A percentile compares a stretch with the other conserved stretches of the same genome.
These are phyloP conservation scores for Ceratoteleas bidentatus DNA, from an alignment of 1,140 invertebrate species.

Conservation along the genomic window DNA sequence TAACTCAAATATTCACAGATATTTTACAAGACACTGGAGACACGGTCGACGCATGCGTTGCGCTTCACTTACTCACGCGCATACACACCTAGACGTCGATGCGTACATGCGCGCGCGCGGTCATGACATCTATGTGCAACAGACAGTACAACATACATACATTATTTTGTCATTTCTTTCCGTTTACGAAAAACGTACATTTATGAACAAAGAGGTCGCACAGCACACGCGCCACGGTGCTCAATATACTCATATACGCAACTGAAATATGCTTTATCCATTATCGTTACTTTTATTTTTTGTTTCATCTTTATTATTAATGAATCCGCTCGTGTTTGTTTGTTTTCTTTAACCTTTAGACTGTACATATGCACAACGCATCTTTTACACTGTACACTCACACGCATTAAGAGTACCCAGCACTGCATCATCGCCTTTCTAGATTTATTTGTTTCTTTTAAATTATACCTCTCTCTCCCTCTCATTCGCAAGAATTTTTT, in stretches of 20 bases:
- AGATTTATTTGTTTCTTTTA: constrained; percentile 9
- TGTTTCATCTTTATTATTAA: constrained; percentile 63
- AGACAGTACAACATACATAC: constrained; percentile 48
- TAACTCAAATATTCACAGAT: constrained; percentile 82
- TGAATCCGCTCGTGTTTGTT: constrained; percentile 61
- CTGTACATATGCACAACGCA: constrained; percentile 82
- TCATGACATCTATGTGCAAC: constrained; percentile 51
- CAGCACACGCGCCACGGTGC: constrained; percentile 72
- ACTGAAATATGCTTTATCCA: constrained; percentile 76
- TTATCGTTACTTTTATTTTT: background rate
- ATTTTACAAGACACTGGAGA: constrained; percentile 81
- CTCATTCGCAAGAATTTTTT: constrained; percentile 8
- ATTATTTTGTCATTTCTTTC: constrained; percentile 35
- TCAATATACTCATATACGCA: constrained; percentile 74
- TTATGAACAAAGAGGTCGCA: constrained; percentile 44
- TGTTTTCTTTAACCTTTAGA: constrained; percentile 72
- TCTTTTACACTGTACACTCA: constrained; percentile 82
- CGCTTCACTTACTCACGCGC: constrained; percentile 24
- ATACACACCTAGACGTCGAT: constrained; percentile 38
- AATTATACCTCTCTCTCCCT: background rate
- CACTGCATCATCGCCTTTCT: constrained; percentile 71
- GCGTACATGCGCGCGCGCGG: constrained; percentile 32
- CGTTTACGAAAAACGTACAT: constrained; percentile 42
- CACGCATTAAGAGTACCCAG: constrained; percentile 75
- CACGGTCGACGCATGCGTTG: constrained; percentile 71